Base-by-base conservation (phyloP, 2,113 vertebrate species). In the Siniperca knerii region DNA sequence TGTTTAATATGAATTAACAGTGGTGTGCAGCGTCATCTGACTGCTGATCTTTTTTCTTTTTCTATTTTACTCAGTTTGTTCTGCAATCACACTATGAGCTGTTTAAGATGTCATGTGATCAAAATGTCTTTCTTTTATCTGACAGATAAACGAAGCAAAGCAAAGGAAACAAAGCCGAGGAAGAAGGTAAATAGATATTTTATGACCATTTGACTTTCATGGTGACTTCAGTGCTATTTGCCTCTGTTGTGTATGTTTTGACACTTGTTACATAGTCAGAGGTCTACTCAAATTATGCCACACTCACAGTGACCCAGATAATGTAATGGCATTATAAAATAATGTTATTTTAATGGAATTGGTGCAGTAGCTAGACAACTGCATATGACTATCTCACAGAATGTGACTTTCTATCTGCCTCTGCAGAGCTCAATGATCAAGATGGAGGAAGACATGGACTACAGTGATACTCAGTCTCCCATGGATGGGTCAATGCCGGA, bases 131-230 rank as follows among this genome's bases (percentile, higher is more conserved):
- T 81, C 33, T 91, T 81, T 12, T 85, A 55, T 88, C 89, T 75
- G 29, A 76, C 96, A 98, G 97, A 96, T 81, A 98, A 96, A 91
- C 96, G 97, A 83, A 94, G 94, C 76, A 97, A 96, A 87, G 90
- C 86, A 25, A 95, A 92, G 83, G 96, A 97, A 4, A 52, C 79
- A 42, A 97, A 95, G 93, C 87, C 35, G 70, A 96, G 90, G 79
- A 96, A 88, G 87, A 98, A 96, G 97, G 98, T 99, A 94, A 90
- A 95, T 87, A 20, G 37, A 25, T 66, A 37, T 69, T 64, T 61
- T 20, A 8, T 60, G 12, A 16, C 11, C 12, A 33, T 65, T 65
- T 2, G 20, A 50, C 29, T 13, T 62, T 46, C 1, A 58, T 20
- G 8, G 6, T 60, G 16, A 35, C 25, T 75, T 29, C 1, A 60